phyloP scores from a whole-genome alignment of 2,113 vertebrate genomes.

The Passerina amoena region DNA sequence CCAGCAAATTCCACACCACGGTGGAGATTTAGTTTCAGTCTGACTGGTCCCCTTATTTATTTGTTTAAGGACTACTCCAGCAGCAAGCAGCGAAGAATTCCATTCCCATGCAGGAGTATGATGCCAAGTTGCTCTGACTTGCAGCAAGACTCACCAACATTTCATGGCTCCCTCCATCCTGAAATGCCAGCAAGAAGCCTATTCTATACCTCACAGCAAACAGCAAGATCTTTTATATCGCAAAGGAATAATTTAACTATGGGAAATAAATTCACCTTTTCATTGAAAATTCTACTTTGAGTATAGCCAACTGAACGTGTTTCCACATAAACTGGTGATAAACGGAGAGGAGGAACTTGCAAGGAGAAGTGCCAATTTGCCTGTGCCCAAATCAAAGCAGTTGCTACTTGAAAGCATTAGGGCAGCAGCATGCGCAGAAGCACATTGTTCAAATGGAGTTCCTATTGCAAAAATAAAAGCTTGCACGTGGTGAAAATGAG shows the following conservation, averaged over 20 bases:
- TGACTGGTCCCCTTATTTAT: slow-evolving; percentile 12
- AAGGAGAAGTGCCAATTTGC: slow-evolving; percentile 46
- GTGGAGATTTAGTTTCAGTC: slow-evolving; percentile 7
- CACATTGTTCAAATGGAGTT: background rate
- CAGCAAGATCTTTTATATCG: background rate
- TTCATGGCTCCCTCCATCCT: background rate
- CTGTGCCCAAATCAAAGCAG: background rate
- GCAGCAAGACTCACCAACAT: background rate
- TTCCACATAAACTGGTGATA: slow-evolving; percentile 3
- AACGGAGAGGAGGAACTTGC: slow-evolving; percentile 11
- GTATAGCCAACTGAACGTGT: background rate
- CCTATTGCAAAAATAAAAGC: slow-evolving; percentile 29
- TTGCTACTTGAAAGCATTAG: background rate
- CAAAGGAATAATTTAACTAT: slow-evolving; percentile 19
- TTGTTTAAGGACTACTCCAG: slow-evolving; percentile 1
- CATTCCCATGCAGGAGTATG: background rate
- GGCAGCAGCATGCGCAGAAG: background rate
- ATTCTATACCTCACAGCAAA: slow-evolving; percentile 7
- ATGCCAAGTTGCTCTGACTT: background rate
- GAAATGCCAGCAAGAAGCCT: background rate
- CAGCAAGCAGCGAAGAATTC: background rate
- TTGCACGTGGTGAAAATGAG: slow-evolving; percentile 46
- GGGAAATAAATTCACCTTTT: slow-evolving; percentile 20
- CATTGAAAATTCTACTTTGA: slow-evolving; percentile 3
- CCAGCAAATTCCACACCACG: slow-evolving; percentile 13